phyloP scores from a whole-genome alignment of 2,888 invertebrate species.

The Gandaritis pyraliata region DNA sequence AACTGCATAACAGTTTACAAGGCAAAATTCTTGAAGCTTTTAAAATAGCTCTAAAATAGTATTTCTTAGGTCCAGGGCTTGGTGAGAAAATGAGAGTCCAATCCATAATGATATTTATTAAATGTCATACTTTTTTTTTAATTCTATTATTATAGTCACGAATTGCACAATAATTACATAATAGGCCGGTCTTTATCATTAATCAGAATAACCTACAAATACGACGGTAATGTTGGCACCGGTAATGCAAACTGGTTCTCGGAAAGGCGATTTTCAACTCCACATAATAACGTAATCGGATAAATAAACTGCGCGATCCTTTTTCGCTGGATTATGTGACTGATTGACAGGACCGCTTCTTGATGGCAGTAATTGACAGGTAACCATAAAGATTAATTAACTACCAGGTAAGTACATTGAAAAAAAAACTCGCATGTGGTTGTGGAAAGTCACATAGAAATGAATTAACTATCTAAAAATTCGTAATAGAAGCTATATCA shows the following conservation, averaged over 20 bases:
- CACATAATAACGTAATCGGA: constrained; percentile 20
- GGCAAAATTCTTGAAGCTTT: neutral
- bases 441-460: neutral
- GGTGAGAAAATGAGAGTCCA: neutral
- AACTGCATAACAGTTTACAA: constrained; percentile 8
- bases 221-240: constrained; percentile 7
- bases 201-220: constrained; percentile 5
- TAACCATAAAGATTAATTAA: constrained; percentile 1
- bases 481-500: neutral
- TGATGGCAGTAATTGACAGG: constrained; percentile 3
- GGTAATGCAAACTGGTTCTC: constrained; percentile 13
- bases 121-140: too few relatives aligned
- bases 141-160: too few relatives aligned
- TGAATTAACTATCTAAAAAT: neutral
- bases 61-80: neutral
- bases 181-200: neutral
- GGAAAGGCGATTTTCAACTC: constrained; percentile 21
- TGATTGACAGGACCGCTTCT: constrained; percentile 11
- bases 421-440: neutral
- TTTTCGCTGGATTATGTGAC: constrained; percentile 18
- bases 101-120: too few relatives aligned
- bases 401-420: too few relatives aligned
- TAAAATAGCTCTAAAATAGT: neutral
- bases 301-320: constrained; percentile 15
- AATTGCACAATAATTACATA: neutral